Conservation (phyloP, 1,140 invertebrate species). For the Battus philenor region DNA sequence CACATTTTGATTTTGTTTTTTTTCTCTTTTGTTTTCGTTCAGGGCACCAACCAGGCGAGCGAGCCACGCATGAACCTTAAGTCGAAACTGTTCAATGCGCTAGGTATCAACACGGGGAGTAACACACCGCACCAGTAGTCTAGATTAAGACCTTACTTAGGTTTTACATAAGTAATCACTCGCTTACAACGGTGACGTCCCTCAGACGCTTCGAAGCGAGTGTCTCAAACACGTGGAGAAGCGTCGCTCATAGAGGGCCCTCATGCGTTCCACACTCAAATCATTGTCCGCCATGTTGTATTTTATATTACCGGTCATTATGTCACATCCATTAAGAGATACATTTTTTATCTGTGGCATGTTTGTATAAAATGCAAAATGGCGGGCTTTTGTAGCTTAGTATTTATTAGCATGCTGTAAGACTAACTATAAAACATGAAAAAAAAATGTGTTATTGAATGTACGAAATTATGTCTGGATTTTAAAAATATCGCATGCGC, state of each 20-base stretch:
- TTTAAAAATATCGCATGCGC: conserved; percentile 27
- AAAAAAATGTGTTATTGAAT: conserved; percentile 45
- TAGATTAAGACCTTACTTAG: conserved; percentile 43
- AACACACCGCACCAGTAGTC: conserved; percentile 63
- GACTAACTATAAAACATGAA: conserved; percentile 38
- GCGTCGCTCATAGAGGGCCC: conserved; percentile 39
- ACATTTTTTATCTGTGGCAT: conserved; percentile 21
- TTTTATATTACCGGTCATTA: conserved; percentile 29
- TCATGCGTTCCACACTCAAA: conserved; percentile 47
- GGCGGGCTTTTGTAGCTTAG: conserved; percentile 46
- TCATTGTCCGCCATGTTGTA: conserved; percentile 42
- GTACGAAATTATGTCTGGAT: conserved; percentile 26
- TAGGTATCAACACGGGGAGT: conserved; percentile 72
- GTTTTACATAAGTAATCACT: conserved; percentile 51
- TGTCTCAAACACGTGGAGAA: conserved; percentile 6
- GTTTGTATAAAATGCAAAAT: conserved; percentile 39
- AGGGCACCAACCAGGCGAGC: conserved; percentile 68
- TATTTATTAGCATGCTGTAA: conserved; percentile 69
- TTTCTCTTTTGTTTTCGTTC: conserved; percentile 57
- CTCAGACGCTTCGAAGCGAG: conserved; percentile 12
- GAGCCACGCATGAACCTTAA: conserved; percentile 74
- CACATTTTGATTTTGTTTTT: conserved; percentile 47
- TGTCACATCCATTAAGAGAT: conserved; percentile 2
- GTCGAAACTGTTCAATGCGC: conserved; percentile 75
- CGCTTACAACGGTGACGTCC: conserved; percentile 43